phyloP scores from a whole-genome alignment of 2,113 vertebrate genomes.

The Loxodonta africana region DNA sequence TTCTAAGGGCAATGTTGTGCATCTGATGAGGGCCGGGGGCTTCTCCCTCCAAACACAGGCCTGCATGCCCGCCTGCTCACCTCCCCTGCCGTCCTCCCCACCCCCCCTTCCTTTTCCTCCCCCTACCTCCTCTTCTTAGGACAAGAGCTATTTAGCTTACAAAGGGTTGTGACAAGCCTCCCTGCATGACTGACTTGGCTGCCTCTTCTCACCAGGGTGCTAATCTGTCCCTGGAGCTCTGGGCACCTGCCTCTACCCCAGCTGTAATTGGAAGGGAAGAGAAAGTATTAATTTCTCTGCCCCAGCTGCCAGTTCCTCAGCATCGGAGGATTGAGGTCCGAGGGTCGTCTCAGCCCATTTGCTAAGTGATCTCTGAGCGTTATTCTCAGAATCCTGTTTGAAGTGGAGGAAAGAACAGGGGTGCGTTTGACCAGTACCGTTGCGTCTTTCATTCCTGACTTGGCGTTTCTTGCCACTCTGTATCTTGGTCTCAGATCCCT shows the following conservation, averaged over 20 bases:
- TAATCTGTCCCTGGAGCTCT: neutral
- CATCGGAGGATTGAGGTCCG: neutral
- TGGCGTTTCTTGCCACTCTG: neutral
- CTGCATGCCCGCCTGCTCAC: too few species aligned
- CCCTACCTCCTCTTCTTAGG: neutral
- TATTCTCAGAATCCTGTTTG: neutral
- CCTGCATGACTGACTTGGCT: neutral
- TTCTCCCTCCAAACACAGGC: neutral
- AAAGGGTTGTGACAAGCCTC: neutral
- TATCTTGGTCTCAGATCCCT: neutral
- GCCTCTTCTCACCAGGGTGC: constrained; percentile 32
- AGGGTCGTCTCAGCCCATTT: neutral
- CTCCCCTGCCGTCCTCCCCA: too few species aligned
- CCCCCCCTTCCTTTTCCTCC: neutral
- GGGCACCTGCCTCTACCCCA: neutral
- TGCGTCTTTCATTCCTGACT: neutral
- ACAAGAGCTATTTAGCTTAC: neutral
- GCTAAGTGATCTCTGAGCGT: neutral
- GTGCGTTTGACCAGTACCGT: neutral
- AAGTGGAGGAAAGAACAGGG: neutral
- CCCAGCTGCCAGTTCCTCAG: neutral
- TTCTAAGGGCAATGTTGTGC: neutral
- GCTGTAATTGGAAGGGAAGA: neutral
- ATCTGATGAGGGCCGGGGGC: neutral
- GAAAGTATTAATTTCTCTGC: neutral